Base-by-base conservation (phyloP, 2,113 vertebrate species). In the Pelecanoides urinatrix region DNA sequence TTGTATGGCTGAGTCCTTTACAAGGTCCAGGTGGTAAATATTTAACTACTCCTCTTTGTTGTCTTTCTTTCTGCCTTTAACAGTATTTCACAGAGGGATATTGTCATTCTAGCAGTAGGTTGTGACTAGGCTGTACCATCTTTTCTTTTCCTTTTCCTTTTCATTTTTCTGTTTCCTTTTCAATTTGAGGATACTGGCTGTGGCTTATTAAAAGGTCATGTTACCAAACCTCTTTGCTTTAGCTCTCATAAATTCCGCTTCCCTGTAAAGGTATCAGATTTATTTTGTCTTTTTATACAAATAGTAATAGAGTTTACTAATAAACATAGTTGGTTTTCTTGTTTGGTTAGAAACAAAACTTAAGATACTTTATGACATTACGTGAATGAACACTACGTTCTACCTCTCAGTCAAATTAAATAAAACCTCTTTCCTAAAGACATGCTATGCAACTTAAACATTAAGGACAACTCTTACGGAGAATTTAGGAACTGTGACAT, bases 21-120 rank as follows among this genome's bases (percentile, higher is more conserved):
- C 77, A 85, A 79, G 62, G 49, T 84, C 94, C 71, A 75, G 75
- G 45, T 80, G 49, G 56, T 93, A 94, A 92, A 95, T 93, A 87
- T 94, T 97, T 97, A 94, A 83, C 65, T 75, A 42, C 22, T 53
- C 8, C 52, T 66, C 29, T 73, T 86, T 76, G 34, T 42, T 88
- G 34, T 38, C 78, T 82, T 47, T 78, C 68, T 71, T 86, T 77
- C 70, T 61, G 5, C 53, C 74, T 88, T 95, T 50, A 81, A 30
- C 55, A 27, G 47, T 42, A 63, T 67, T 87, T 91, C 47, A 66
- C 23, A 44, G 34, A 84, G 40, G 20, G 56, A 56, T 74, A 53
- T 4, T 87, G 73, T 67, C 22, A 73, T 87, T 87, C n/a, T 42
- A 92, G 74, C 42, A 77, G 18, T 26, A 82, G 58, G 26, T 15